phyloP scores from a whole-genome alignment of 2,888 invertebrate genomes.

The Sesamia inferens region DNA sequence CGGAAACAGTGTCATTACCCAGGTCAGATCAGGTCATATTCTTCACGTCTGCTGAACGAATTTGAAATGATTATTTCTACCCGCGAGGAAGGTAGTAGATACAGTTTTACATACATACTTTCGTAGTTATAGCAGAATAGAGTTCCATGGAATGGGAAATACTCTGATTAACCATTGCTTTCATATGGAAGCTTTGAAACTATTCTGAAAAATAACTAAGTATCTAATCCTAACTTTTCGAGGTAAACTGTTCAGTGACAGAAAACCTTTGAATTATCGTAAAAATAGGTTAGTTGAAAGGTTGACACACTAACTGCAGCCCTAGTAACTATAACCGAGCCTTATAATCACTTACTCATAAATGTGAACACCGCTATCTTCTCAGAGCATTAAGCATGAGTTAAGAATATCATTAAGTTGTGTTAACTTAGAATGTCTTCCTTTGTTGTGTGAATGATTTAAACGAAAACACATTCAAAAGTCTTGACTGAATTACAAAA shows the following conservation, averaged over 20 bases:
- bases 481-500: constrained; percentile 19
- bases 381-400: constrained; percentile 51
- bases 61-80: too few species aligned
- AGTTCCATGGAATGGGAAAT: too few species aligned
- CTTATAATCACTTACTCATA: constrained; percentile 30
- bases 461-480: constrained; percentile 47
- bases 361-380: constrained; percentile 42
- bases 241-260: too few species aligned
- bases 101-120: too few species aligned
- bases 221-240: too few species aligned
- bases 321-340: constrained; percentile 19
- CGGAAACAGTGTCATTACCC: too few species aligned
- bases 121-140: too few species aligned
- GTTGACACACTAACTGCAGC: neutral
- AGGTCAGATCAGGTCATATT: too few species aligned
- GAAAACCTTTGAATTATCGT: neutral
- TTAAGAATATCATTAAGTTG: constrained; percentile 43
- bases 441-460: constrained; percentile 39
- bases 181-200: too few species aligned
- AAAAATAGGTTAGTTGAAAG: neutral
- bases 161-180: too few species aligned
- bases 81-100: too few species aligned
- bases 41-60: too few species aligned
- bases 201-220: neutral
- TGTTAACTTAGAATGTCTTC: constrained; percentile 45